Conservation (phyloP, 2,888 invertebrate genomes). For the Zele albiditarsus region DNA sequence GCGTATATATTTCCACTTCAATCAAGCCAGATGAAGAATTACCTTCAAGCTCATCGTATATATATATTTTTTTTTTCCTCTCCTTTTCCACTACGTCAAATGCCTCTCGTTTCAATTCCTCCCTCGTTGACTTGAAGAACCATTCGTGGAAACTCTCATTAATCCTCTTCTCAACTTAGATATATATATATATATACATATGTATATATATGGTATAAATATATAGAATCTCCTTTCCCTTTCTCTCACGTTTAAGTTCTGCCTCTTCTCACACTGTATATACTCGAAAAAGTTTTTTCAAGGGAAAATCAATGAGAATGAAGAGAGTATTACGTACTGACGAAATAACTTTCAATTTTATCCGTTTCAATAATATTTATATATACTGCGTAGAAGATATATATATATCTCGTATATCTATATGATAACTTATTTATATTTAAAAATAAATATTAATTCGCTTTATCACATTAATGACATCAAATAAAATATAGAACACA, state of each 20-base stretch:
- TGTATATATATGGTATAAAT: not conserved
- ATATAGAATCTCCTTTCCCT: slow-evolving; percentile 6
- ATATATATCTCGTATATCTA: too few relatives aligned
- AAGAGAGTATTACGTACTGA: not conserved
- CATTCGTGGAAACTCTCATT: slow-evolving; percentile 32
- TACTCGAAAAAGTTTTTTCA: slow-evolving; percentile 10
- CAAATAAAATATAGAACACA: too few relatives aligned
- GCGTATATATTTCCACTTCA: slow-evolving; percentile 14
- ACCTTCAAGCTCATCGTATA: not conserved
- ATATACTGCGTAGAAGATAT: not conserved
- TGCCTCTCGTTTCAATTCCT: slow-evolving; percentile 37
- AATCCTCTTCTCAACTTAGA: slow-evolving; percentile 32
- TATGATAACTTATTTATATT: too few relatives aligned
- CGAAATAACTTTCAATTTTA: not conserved
- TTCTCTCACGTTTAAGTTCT: slow-evolving; percentile 9
- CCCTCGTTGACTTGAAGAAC: slow-evolving; percentile 35
- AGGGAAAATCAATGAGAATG: slow-evolving; percentile 11
- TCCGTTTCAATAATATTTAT: not conserved
- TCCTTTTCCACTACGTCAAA: slow-evolving; percentile 16
- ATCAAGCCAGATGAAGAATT: slow-evolving; percentile 15
- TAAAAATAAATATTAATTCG: too few relatives aligned
- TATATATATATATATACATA: slow-evolving; percentile 8
- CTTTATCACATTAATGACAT: too few relatives aligned
- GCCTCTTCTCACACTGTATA: not conserved
- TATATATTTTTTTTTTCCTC: slow-evolving; percentile 5